Base-by-base conservation (phyloP, 2,797 vertebrate species). In the Tenualosa ilisha region DNA sequence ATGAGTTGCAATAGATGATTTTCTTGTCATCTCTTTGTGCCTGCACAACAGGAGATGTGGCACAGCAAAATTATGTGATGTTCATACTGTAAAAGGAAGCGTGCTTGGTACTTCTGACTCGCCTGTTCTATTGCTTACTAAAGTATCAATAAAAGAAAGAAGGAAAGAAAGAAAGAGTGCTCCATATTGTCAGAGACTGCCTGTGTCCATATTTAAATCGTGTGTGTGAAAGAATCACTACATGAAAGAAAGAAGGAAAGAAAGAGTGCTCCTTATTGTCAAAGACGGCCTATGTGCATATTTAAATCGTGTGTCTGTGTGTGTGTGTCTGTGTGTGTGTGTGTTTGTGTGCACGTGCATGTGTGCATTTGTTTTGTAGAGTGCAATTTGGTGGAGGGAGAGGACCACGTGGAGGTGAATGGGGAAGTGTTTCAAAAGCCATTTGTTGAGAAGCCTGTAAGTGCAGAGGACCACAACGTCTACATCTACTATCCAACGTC, bases 401-500 rank as follows among this genome's bases (percentile, higher is more conserved):
- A 97, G 92, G 97, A 97, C 92, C 97, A 97, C 0, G 97, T 97
- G 79, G 97, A 97, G 90, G 97, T 97, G 79, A 97, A 97, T 81
- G 97, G 97, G 31, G 96, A 97, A 91, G 89, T 97, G 90, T 97
- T 97, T 91, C 97, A 97, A 91, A 97, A 97, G 88, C 97, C 97
- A 3, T 97, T 97, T 91, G 97, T 97, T 83, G 97, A 97, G 93
- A 97, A 97, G 83, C 97, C 97, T 6, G 97, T 97, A 65, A 97
- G 97, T 88, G 97, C 97, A 1, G 97, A 97, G 90, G 97, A 97
- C 93, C 97, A 97, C 90, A 97, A 97, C 87, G 97, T 97, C 90
- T 97, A 97, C 93, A 97, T 97, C 93, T 97, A 97, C 91, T 97
- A 97, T 82, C 97, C 97, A 85, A 97, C 97, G 0, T 97, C 96